A percentile compares a stretch with the other conserved stretches of the same genome.
These are phyloP conservation scores for Daboia siamensis DNA, from an alignment of 2,113 vertebrate species.

Conservation along the genomic window DNA sequence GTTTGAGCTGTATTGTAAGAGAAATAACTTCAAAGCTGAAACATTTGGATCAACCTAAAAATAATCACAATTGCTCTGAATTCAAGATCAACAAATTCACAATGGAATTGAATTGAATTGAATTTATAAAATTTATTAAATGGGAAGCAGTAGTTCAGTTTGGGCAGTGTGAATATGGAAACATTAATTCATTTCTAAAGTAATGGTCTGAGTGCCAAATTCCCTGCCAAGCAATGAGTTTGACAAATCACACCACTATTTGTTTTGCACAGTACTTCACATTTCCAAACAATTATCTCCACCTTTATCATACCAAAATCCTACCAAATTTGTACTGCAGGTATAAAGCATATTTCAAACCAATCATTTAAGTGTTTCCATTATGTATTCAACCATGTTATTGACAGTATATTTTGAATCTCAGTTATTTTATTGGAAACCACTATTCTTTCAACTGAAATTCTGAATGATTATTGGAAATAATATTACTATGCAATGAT, in stretches of 20 bases:
- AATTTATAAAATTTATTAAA: too few species aligned
- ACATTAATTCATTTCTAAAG: neutral
- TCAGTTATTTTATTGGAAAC: neutral
- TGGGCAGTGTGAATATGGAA: neutral
- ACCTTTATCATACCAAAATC: neutral
- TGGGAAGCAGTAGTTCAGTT: neutral
- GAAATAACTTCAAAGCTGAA: neutral
- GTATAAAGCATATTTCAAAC: neutral
- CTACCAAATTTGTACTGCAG: neutral
- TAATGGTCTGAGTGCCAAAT: neutral
- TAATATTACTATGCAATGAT: neutral
- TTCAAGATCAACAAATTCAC: neutral
- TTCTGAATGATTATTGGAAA: neutral
- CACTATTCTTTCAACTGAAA: neutral
- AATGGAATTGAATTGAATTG: too few species aligned
- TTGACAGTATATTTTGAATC: neutral
- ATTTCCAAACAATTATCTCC: neutral
- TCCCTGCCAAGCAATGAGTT: neutral
- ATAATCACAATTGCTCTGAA: neutral
- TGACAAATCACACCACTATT: neutral
- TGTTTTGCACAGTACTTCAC: neutral
- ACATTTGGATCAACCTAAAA: neutral
- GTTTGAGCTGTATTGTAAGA: neutral
- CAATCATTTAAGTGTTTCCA: neutral
- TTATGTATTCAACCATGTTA: neutral